Base-by-base conservation (phyloP, 2,113 vertebrate species). In the Esox niger region DNA sequence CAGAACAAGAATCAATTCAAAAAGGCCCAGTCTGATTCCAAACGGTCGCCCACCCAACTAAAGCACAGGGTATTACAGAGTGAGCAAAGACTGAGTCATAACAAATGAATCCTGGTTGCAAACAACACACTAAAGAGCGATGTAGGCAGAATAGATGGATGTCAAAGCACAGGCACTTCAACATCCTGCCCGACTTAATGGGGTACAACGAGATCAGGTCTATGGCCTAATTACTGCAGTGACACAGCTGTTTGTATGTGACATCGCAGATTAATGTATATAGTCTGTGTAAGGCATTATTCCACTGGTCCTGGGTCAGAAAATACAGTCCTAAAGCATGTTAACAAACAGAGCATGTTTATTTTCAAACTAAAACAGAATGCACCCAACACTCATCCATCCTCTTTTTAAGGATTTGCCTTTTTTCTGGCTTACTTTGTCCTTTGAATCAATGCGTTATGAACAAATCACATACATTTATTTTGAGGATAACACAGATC, bases 331-430 rank as follows among this genome's bases (percentile, higher is more conserved):
- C 96, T 98, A 97, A 95, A 96, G 94, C 94, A 94, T 90, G 70
- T 95, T 93, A 95, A 95, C 93, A 98, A 96, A 95, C 93, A 97
- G 94, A 95, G 81, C 84, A 95, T 94, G 94, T 99, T 99, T 98
- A 99, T 99, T 99, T n/a, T 95, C 92, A 94, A 95, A 94, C 95
- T 97, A 97, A 94, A 98, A 96, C 94, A 97, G 91, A 93, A 93
- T 93, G 93, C 92, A 96, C 91, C 93, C 92, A 92, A 97, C 95
- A 93, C 90, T 93, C 86, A 91, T 90, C 93, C 67, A 82, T 89
- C 87, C 81, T 90, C 82, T 81, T 64, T 8, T 52, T 23, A 4
- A 15, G 0, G 10, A 67, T 79, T 80, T 74, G 68, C 77, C 76
- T 73, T 73, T 82, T 70, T 66, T 73, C 38, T 32, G 69, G 68